phyloP scores from a whole-genome alignment of 1,140 invertebrate species.

The Paraescarpia echinospica region DNA sequence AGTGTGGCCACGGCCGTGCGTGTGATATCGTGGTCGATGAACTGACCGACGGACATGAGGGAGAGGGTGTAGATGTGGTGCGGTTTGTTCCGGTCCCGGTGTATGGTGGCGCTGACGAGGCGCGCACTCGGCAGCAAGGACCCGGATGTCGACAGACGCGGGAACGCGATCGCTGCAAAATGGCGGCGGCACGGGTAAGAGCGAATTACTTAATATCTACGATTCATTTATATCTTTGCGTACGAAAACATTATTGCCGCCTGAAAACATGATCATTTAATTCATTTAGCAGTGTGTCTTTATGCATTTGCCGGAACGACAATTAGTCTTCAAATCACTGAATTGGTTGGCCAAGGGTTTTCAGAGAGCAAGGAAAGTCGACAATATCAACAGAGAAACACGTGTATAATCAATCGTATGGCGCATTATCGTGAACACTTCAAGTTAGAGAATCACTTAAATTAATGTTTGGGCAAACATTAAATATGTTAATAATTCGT shows the following conservation, averaged over 20 bases:
- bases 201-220: too few relatives aligned
- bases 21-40: slow-evolving; percentile 82
- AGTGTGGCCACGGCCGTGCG: slow-evolving; percentile 55
- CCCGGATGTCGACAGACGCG: slow-evolving; percentile 57
- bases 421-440: not conserved
- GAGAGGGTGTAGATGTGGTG: slow-evolving; percentile 80
- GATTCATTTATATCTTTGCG: too few relatives aligned
- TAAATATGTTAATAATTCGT: too few relatives aligned
- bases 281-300: too few relatives aligned
- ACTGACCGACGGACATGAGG: slow-evolving; percentile 98
- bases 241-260: too few relatives aligned
- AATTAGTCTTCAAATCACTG: too few relatives aligned
- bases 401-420: not conserved
- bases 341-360: too few relatives aligned
- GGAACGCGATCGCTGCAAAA: slow-evolving; percentile 17
- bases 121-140: slow-evolving; percentile 79
- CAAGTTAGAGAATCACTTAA: not conserved
- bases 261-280: too few relatives aligned
- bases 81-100: slow-evolving; percentile 26
- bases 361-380: too few relatives aligned
- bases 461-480: too few relatives aligned
- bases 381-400: not conserved
- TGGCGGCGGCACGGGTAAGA: not conserved
- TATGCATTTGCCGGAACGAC: too few relatives aligned
- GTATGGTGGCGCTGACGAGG: slow-evolving; percentile 67